Conservation (phyloP, 2,113 vertebrate species). For the Rhinoderma darwinii region DNA sequence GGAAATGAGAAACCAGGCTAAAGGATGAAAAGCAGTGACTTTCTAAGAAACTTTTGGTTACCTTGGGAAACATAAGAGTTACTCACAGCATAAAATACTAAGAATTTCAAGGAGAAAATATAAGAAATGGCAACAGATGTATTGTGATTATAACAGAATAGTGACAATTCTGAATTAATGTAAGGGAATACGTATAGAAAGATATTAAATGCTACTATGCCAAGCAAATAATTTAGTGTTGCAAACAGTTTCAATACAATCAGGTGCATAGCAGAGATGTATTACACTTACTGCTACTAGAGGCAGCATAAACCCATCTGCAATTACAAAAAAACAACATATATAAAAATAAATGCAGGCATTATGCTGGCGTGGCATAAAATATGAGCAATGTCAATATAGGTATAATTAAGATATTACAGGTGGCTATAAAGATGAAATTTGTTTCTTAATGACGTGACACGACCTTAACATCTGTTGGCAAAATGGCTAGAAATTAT, state of each 20-base stretch:
- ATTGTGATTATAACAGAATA: slow-evolving; percentile 23
- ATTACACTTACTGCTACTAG: too few relatives aligned
- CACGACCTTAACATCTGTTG: too few relatives aligned
- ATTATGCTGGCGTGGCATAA: too few relatives aligned
- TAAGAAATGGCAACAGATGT: slow-evolving; percentile 33
- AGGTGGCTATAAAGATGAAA: too few relatives aligned
- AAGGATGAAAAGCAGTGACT: slow-evolving; percentile 54
- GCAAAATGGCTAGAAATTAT: too few relatives aligned
- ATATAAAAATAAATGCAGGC: not conserved
- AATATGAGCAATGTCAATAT: too few relatives aligned
- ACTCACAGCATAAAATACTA: slow-evolving; percentile 49
- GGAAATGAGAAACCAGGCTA: slow-evolving; percentile 55
- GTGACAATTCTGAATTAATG: slow-evolving; percentile 20
- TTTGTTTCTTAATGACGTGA: too few relatives aligned
- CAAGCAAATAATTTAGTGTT: not conserved
- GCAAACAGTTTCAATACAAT: not conserved
- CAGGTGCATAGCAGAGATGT: not conserved
- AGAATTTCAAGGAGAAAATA: slow-evolving; percentile 44
- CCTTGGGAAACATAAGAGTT: slow-evolving; percentile 56
- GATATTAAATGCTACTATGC: not conserved
- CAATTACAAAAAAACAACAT: not conserved
- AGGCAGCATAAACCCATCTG: not conserved
- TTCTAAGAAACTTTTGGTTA: slow-evolving; percentile 53
- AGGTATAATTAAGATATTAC: too few relatives aligned
- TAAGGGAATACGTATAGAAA: not conserved